Evolutionary conservation across 2,113 vertebrate genomes (phyloP).

Genomic region (Amblyornis subalaris): DNA sequence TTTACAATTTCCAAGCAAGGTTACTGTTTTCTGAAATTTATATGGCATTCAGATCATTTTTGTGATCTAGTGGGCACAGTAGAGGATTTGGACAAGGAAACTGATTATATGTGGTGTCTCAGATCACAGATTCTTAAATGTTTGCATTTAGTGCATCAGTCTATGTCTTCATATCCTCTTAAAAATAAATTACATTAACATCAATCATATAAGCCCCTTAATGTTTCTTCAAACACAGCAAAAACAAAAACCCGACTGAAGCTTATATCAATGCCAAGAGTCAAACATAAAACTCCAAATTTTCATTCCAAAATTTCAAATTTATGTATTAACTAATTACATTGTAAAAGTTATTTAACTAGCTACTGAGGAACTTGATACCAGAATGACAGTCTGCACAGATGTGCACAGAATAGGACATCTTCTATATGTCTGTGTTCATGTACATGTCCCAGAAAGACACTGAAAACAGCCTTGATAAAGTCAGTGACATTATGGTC

Average conservation of each 20-base stretch:
- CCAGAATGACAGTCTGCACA: background rate
- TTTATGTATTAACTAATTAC: background rate
- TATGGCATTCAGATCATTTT: background rate
- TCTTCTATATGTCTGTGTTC: background rate
- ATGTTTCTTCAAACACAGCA: background rate
- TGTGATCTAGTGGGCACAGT: background rate
- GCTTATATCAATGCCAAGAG: background rate
- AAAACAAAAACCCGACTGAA: background rate
- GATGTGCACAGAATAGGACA: background rate
- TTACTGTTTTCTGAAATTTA: background rate
- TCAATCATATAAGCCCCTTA: background rate
- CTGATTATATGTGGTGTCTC: background rate
- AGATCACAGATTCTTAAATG: background rate
- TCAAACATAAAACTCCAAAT: background rate
- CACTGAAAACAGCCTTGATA: background rate
- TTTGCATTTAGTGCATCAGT: background rate
- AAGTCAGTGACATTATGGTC: background rate
- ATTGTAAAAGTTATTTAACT: background rate
- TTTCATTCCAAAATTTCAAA: background rate
- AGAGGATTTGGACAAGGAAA: background rate
- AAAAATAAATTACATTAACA: background rate
- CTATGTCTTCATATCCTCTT: background rate
- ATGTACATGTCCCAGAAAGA: background rate
- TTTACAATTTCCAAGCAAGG: background rate
- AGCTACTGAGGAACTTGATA: background rate